Evolutionary conservation across 2,113 vertebrate genomes (phyloP).

Genomic region (Calypte anna): DNA sequence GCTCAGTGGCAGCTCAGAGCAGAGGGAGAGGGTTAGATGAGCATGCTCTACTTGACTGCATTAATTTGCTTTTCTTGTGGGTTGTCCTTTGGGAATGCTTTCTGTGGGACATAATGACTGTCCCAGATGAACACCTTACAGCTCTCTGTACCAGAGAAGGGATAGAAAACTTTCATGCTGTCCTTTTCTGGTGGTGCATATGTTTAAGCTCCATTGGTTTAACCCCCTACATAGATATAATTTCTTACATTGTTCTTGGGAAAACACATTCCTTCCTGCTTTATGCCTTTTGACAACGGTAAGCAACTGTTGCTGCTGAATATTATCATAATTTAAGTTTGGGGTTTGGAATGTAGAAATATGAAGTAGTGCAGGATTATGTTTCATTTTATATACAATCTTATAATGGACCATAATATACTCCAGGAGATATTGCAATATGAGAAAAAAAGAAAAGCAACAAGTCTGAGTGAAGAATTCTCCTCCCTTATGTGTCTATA

Average conservation of each 20-base stretch:
- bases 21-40: not conserved
- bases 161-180: not conserved
- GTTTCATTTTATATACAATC: not conserved
- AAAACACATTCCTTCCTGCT: not conserved
- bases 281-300: constrained; percentile 23
- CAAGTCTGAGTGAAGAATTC: not conserved
- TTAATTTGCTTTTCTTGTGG: not conserved
- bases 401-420: constrained; percentile 6
- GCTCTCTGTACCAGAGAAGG: not conserved
- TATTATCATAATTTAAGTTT: not conserved
- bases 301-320: not conserved
- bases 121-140: not conserved
- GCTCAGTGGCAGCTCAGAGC: not conserved
- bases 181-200: not conserved
- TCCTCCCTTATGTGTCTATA: not conserved
- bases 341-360: not conserved
- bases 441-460: not conserved
- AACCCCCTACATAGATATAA: rapidly evolving
- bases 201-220: not conserved
- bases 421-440: not conserved
- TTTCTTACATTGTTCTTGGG: not conserved
- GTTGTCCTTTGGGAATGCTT: not conserved
- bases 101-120: not conserved
- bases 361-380: not conserved
- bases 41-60: not conserved